Percentiles rank a stretch among this genome's conserved stretches.
Conservation (phyloP, 1,140 invertebrate genomes). For the Drosophila obscura region DNA sequence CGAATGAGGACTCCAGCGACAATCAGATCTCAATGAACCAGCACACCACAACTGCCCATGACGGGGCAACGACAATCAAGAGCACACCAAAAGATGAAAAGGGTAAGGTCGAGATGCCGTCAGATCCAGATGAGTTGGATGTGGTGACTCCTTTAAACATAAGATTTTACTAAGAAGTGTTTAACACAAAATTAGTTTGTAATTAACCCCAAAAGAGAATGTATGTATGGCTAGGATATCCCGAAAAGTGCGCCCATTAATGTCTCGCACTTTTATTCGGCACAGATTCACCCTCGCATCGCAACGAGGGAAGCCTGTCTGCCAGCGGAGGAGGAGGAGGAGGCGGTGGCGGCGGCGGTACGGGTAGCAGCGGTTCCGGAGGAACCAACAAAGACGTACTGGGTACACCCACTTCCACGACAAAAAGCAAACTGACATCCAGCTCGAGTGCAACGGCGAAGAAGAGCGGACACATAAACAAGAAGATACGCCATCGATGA, state of each 20-base stretch:
- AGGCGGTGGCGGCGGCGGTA: slow-evolving; percentile 3
- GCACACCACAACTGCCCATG: slow-evolving; percentile 88
- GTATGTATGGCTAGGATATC: background rate
- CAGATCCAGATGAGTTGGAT: background rate
- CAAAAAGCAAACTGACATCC: slow-evolving; percentile 73
- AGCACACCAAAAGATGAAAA: slow-evolving; percentile 86
- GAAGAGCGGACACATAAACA: slow-evolving; percentile 71
- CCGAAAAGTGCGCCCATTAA: too few relatives aligned
- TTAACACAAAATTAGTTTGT: too few relatives aligned
- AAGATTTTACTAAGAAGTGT: too few relatives aligned
- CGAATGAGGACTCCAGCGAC: slow-evolving; percentile 89
- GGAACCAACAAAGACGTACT: slow-evolving; percentile 52
- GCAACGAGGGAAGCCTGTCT: slow-evolving; percentile 44
- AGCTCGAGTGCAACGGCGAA: slow-evolving; percentile 77
- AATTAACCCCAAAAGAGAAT: background rate
- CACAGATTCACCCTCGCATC: slow-evolving; percentile 64
- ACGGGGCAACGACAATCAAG: slow-evolving; percentile 86
- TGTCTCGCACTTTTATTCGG: background rate
- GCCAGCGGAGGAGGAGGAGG: slow-evolving; percentile 1
- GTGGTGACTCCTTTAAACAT: too few relatives aligned
- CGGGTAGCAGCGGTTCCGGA: slow-evolving; percentile 3
- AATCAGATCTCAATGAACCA: slow-evolving; percentile 87
- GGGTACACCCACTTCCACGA: slow-evolving; percentile 68
- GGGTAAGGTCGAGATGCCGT: slow-evolving; percentile 47
- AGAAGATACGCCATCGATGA: slow-evolving; percentile 82